A percentile compares a stretch with the other conserved stretches of the same genome.
Evolutionary conservation across 2,888 invertebrate species (phyloP).

Genomic region (Heliothis peltigera): DNA sequence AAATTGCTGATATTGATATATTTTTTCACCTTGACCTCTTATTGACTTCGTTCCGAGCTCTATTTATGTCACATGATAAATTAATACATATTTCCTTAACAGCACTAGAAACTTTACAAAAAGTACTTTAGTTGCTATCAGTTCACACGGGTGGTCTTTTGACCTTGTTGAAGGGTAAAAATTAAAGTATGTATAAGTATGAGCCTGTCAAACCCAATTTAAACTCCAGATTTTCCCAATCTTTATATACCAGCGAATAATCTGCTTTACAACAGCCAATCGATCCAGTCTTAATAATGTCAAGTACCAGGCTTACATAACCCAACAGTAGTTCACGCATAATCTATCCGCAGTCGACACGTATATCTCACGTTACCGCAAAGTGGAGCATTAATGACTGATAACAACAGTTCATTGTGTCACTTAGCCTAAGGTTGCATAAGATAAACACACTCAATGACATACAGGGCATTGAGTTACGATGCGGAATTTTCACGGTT

Average conservation of each 20-base stretch:
- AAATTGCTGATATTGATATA: slow-evolving; percentile 37
- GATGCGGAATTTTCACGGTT: slow-evolving; percentile 22
- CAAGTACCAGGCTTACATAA: slow-evolving; percentile 47
- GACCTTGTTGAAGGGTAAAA: not conserved
- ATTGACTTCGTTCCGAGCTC: slow-evolving; percentile 21
- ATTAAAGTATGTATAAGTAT: not conserved
- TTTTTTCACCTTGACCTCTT: slow-evolving; percentile 29
- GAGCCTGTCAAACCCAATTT: not conserved
- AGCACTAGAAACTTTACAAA: not conserved
- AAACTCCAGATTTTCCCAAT: too few relatives aligned
- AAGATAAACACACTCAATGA: slow-evolving; percentile 50
- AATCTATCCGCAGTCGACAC: slow-evolving; percentile 37
- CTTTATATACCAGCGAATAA: too few relatives aligned
- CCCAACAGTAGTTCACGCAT: slow-evolving; percentile 25
- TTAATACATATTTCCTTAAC: slow-evolving; percentile 24
- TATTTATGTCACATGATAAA: slow-evolving; percentile 16
- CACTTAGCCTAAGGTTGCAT: slow-evolving; percentile 55
- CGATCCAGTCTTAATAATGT: not conserved
- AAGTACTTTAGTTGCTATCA: not conserved
- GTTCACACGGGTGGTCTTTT: not conserved
- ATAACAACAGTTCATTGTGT: slow-evolving; percentile 73
- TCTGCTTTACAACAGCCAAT: too few relatives aligned
- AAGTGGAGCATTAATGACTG: slow-evolving; percentile 63
- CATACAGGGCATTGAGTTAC: slow-evolving; percentile 46
- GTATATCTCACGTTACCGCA: slow-evolving; percentile 59